Base-by-base conservation (phyloP, 2,797 vertebrate genomes). In the Enteromius treurensis region DNA sequence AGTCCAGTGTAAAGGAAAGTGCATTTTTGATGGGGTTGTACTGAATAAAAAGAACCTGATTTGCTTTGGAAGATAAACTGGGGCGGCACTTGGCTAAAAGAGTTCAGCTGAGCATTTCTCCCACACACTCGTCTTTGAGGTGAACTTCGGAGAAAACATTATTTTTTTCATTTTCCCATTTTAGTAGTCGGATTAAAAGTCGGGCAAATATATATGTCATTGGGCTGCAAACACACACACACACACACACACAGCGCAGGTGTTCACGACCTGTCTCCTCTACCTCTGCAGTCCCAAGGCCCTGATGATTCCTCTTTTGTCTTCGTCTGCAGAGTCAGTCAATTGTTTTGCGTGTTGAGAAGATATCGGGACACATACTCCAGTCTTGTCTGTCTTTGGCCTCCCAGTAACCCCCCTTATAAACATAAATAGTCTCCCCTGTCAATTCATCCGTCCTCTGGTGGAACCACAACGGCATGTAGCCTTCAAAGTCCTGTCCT, bases 321-420 rank as follows among this genome's bases (percentile, higher is more conserved):
- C 5, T 47, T 55, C 37, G 60, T 67, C 64, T 60, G 51, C 29
- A 82, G 55, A 76, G 32, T 80, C 3, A 29, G 74, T 90, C 60
- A 77, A 77, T 71, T 78, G 86, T 77, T 87, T 86, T 85, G 13
- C 62, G 0, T 60, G 37, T 83, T 97, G 96, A 99, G 95, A 98
- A 99, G 95, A 99, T 98, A 89, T 96, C 92, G 0, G 97, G 96
- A 91, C 97, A 98, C 86, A 88, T 80, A 42, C 90, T 95, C 98
- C 98, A 99, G 93, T 98, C 95, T 90, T 96, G 95, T 84, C 84
- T 94, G 55, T 98, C 97, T 92, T 99, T 99, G 67, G 95, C 88
- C 91, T 99, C 98, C 98, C 98, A 99, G 94, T 99, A 99, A 80
- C 97, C 97, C 0, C 98, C 98, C 89, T 96, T 98, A 91, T 99